phyloP scores from a whole-genome alignment of 2,888 invertebrate genomes.

The Nomada fucata region DNA sequence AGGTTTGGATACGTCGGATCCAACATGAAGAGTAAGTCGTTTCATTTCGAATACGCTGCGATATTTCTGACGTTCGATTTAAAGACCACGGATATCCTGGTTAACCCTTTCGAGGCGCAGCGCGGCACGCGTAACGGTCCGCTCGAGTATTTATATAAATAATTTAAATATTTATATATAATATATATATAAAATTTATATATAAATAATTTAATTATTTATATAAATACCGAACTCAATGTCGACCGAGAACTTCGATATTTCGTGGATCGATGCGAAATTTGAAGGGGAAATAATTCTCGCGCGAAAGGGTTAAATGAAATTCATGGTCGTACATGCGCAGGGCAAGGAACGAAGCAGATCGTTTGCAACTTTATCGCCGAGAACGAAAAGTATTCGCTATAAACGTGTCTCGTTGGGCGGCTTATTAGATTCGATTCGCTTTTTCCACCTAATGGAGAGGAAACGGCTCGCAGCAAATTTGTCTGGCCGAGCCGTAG shows the following conservation, averaged over 20 bases:
- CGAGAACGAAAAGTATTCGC: no score
- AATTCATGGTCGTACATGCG: not conserved
- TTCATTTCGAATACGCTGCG: not conserved
- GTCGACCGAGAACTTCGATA: not conserved
- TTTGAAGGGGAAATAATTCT: no score
- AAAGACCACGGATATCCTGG: no score
- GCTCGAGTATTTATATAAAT: no score
- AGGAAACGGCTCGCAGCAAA: slow-evolving; percentile 8
- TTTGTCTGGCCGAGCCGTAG: not conserved
- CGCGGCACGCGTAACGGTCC: no score
- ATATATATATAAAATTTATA: no score
- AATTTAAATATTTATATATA: no score
- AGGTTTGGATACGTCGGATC: slow-evolving; percentile 26
- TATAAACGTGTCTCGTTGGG: no score
- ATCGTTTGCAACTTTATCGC: no score
- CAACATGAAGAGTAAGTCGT: slow-evolving; percentile 72
- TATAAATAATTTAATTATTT: no score
- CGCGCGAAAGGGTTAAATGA: not conserved
- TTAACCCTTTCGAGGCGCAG: no score
- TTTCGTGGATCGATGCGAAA: not conserved
- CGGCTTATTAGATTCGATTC: not conserved
- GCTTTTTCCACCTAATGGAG: not conserved
- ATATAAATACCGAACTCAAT: no score
- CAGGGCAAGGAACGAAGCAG: not conserved
- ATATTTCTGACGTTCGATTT: not conserved